These are phyloP conservation scores for Hozukius guyotensis DNA, from an alignment of 2,797 vertebrate species.

Conservation along the genomic window DNA sequence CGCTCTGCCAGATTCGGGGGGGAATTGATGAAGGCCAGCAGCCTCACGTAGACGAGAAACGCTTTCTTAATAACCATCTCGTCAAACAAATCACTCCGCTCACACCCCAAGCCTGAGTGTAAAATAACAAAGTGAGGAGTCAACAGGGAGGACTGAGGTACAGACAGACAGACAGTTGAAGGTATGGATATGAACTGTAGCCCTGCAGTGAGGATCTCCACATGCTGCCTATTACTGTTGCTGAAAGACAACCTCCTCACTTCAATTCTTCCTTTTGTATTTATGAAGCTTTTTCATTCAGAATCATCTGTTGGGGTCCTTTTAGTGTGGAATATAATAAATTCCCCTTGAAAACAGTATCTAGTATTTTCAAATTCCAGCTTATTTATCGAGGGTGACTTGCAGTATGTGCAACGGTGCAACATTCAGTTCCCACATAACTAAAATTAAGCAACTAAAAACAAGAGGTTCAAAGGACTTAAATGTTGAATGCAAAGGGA, in stretches of 20 bases:
- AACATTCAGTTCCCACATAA: neutral
- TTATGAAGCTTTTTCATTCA: neutral
- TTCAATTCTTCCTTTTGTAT: neutral
- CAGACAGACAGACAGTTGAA: neutral
- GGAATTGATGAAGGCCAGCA: slow-evolving; percentile 55
- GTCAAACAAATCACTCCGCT: slow-evolving; percentile 63
- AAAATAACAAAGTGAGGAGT: slow-evolving; percentile 36
- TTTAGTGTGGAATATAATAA: neutral
- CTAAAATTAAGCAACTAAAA: neutral
- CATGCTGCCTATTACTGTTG: neutral
- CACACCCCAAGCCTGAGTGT: slow-evolving; percentile 18
- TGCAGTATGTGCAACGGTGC: fast-evolving
- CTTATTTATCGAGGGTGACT: neutral
- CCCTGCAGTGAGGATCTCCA: neutral
- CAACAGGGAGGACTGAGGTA: neutral
- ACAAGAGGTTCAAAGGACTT: neutral
- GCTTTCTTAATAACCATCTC: slow-evolving; percentile 71
- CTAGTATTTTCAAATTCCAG: neutral
- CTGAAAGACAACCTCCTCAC: neutral
- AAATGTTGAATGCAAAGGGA: neutral
- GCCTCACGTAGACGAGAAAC: slow-evolving; percentile 58
- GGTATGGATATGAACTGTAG: neutral
- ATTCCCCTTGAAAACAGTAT: neutral
- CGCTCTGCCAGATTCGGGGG: slow-evolving; percentile 28
- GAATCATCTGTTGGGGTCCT: too few relatives aligned